Evolutionary conservation across 2,113 vertebrate species (phyloP), one percentile per base, ranked within the genome.

Genomic region (Xiphorhynchus elegans): DNA sequence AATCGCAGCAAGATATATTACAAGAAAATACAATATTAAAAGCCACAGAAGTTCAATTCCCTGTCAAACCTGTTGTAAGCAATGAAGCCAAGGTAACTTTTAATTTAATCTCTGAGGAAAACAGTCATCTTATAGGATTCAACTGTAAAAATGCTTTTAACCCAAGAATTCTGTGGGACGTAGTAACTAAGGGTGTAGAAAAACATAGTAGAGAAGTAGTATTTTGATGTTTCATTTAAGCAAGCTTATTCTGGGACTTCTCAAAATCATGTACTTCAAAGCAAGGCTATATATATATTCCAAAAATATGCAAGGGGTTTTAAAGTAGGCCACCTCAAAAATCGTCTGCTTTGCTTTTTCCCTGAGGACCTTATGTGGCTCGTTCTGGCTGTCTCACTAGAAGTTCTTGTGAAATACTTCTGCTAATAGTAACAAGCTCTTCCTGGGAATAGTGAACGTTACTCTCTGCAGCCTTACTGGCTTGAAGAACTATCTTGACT

Each of bases 21-120:
- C 99, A 99, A 98, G 99, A 99, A 98, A 99, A 99, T 95, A 99
- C 99, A 93, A 99, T 99, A 97, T 98, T 99, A 96, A 99, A 99
- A 99, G 99, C 99, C 95, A 99, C 99, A 29, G 99, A 99, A 96
- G 97, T 99, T 91, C 99, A 99, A 82, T 99, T 99, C 94, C 99
- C 99, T 84, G 99, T 99, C 86, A 99, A 99, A 96, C 99, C 99
- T 23, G 99, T 99, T 96, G 98, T 98, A 97, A 99, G 99, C 98
- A 99, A 99, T 96, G 99, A 99, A 99, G 99, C 99, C 90, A 99
- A 99, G 99, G 99, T 99, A 98, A 96, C n/a, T 73, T 93, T 56
- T 84, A 29, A 3, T 84, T 33, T 56, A 24, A 81, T 87, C 21
- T 91, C 76, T 84, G 63, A 63, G 11, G 94, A 87, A 93, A 87